Conservation (phyloP, 2,113 vertebrate genomes). For the Gobius niger region DNA sequence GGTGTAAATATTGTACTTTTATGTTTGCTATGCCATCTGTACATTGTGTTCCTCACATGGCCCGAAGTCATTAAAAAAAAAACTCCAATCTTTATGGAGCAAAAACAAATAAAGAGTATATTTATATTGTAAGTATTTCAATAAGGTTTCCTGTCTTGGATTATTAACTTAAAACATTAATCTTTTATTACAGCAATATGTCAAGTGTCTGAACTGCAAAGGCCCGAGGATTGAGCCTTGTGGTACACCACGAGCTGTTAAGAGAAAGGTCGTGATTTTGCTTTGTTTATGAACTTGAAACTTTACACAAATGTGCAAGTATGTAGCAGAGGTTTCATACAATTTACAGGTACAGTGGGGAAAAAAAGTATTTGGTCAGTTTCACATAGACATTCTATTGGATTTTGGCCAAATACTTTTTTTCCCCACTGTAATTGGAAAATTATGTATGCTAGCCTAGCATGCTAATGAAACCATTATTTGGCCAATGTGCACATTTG, state of each 20-base stretch:
- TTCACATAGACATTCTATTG: too few species aligned
- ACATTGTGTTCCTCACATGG: background rate
- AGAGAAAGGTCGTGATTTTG: background rate
- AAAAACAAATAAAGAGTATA: constrained; percentile 10
- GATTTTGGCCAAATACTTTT: too few species aligned
- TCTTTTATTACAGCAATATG: background rate
- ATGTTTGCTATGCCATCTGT: background rate
- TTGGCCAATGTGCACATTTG: background rate
- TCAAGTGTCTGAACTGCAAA: background rate
- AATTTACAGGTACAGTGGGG: too few species aligned
- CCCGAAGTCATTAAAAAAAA: background rate
- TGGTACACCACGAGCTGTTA: background rate
- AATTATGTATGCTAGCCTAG: background rate
- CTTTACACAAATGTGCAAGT: too few species aligned
- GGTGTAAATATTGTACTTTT: constrained; percentile 8
- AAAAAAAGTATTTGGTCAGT: too few species aligned
- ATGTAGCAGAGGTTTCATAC: too few species aligned
- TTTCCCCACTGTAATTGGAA: too few species aligned
- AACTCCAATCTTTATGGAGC: constrained; percentile 3
- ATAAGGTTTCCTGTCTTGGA: background rate
- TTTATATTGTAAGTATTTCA: constrained; percentile 6
- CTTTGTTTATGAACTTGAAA: too few species aligned
- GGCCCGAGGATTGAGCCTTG: background rate
- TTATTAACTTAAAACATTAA: background rate
- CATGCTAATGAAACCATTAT: background rate